Evolutionary conservation across 2,888 invertebrate species (phyloP), one percentile per base, ranked within the genome.

Genomic region (Shargacucullia verbasci): DNA sequence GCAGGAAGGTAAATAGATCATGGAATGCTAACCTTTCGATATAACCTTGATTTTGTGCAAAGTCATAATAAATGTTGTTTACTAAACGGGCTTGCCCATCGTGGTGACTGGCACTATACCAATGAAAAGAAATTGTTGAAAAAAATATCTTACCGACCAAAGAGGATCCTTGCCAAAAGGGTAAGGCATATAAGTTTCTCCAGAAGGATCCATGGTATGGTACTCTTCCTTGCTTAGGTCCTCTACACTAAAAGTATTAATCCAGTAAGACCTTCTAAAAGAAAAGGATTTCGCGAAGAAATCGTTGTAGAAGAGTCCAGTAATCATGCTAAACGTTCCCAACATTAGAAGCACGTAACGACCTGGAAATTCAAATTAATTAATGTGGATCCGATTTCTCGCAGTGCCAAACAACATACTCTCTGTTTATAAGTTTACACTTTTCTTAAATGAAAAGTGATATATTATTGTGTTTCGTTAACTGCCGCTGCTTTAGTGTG

Each of bases 251-350:
- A 58, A 72, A 0, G 48, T 55, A 49, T 94, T 91, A n/a, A 85
- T 83, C 99, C 99, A 99, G 70, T 96, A 96, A 0, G 98, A 97
- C 0, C 31, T 10, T 7, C 96, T 97, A 81, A 99, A 97, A 33
- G 97, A 92, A 31, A 99, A 72, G 0, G 98, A 96, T 85, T 98
- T 98, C 2, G 99, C 97, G 90, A 99, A 99, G 6, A 97, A 91
- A 81, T 99, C 99, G 83, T 99, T 99, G 93, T 99, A 99, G 60
- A 99, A 96, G 9, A 99, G 86, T 0, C 99, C 99, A n/a, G 99
- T 98, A 88, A 98, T 99, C 83, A 99, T 96, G 0, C 99, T 98
- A 87, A 99, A 99, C 0, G 96, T 65, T 0, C 99, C 99, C 98
- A 99, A 99, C 59, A 99, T 90, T 44, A 99, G 95, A 48, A 99